Percentiles rank a stretch among this genome's conserved stretches.
phyloP scores from a whole-genome alignment of 2,888 invertebrate species.

The Lepidocyrtinus sp. region DNA sequence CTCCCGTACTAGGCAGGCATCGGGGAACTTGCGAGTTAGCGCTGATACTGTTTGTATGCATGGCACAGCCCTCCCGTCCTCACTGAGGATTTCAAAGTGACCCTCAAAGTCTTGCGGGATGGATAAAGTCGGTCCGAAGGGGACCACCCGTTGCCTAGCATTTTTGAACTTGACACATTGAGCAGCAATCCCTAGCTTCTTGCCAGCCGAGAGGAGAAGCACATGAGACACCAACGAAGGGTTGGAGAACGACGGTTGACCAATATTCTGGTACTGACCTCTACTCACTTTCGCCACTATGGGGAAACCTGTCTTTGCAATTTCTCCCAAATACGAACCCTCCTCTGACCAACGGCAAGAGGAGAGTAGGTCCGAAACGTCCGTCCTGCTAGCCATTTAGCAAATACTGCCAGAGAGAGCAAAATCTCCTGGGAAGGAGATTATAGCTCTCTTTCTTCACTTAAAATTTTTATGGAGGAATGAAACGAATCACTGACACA shows the following conservation, averaged over 20 bases:
- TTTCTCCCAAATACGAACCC: slow-evolving; percentile 82
- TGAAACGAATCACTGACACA: background rate
- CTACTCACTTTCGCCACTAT: slow-evolving; percentile 92
- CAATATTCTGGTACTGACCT: slow-evolving; percentile 93
- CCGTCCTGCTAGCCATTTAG: slow-evolving; percentile 73
- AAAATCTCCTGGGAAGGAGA: slow-evolving; percentile 22
- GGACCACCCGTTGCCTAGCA: slow-evolving; percentile 82
- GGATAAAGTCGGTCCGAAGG: slow-evolving; percentile 86
- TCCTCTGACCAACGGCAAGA: slow-evolving; percentile 85
- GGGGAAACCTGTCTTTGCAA: slow-evolving; percentile 82
- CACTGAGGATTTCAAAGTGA: slow-evolving; percentile 94
- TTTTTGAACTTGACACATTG: slow-evolving; percentile 93
- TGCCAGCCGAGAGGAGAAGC: slow-evolving; percentile 87
- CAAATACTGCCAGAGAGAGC: background rate
- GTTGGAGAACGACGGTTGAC: slow-evolving; percentile 89
- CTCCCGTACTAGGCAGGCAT: slow-evolving; percentile 83
- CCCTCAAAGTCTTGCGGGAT: slow-evolving; percentile 93
- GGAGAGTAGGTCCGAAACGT: slow-evolving; percentile 91
- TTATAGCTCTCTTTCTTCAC: slow-evolving; percentile 5
- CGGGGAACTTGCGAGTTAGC: slow-evolving; percentile 76
- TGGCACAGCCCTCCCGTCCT: slow-evolving; percentile 91
- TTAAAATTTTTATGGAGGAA: background rate
- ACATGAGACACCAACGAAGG: slow-evolving; percentile 90
- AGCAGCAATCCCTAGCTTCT: slow-evolving; percentile 88
- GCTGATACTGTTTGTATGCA: slow-evolving; percentile 92